Evolutionary conservation across 2,888 invertebrate genomes (phyloP).

Genomic region (Parascotia fuliginaria): DNA sequence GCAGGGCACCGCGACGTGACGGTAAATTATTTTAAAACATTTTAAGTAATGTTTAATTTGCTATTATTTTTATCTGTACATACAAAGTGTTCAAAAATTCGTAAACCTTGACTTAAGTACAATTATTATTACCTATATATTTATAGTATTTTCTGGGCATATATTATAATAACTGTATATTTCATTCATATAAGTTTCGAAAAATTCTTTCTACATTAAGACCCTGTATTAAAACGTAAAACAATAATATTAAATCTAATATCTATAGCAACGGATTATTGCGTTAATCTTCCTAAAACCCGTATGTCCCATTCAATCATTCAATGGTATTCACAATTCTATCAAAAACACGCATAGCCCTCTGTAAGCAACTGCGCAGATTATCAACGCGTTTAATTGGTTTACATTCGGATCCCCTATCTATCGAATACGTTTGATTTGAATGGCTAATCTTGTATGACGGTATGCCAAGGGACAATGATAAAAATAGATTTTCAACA

Average conservation of each 20-base stretch:
- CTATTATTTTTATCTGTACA: too few species aligned
- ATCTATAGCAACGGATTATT: neutral
- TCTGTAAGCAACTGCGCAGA: conserved; percentile 64
- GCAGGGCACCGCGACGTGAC: conserved; percentile 43
- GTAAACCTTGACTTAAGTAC: too few species aligned
- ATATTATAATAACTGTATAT: too few species aligned
- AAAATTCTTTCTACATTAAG: too few species aligned
- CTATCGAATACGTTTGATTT: conserved; percentile 62
- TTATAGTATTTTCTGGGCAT: too few species aligned
- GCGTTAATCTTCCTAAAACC: conserved; percentile 20
- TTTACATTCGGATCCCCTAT: conserved; percentile 67
- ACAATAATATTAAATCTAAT: too few species aligned
- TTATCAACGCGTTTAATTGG: conserved; percentile 79
- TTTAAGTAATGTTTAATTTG: too few species aligned
- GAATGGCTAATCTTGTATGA: conserved; percentile 56
- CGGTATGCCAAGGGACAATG: conserved; percentile 19
- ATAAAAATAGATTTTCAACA: neutral
- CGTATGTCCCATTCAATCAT: conserved; percentile 26
- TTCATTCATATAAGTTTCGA: too few species aligned
- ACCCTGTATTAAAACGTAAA: too few species aligned
- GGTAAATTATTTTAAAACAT: conserved; percentile 27
- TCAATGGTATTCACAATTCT: conserved; percentile 46
- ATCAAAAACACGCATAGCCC: conserved; percentile 62
- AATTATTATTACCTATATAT: too few species aligned
- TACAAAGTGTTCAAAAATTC: too few species aligned